phyloP scores from a whole-genome alignment of 2,888 invertebrate species.

The Polia nebulosa region DNA sequence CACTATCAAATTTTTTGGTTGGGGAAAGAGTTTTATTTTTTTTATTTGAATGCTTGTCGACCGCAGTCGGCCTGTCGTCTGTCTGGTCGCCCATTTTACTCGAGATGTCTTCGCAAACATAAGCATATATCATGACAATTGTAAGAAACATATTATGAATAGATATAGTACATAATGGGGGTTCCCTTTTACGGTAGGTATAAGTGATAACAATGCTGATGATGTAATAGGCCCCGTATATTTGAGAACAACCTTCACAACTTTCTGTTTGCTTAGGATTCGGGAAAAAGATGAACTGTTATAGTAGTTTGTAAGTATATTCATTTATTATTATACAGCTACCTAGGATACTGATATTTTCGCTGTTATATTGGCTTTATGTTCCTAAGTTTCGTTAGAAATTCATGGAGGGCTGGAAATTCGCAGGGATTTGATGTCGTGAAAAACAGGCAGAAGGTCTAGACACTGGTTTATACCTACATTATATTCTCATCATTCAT shows the following conservation, averaged over 20 bases:
- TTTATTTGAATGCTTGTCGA: background rate
- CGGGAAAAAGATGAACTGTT: constrained; percentile 18
- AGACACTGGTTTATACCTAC: too few relatives aligned
- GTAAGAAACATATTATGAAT: constrained; percentile 29
- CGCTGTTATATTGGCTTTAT: background rate
- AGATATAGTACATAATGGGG: constrained; percentile 10
- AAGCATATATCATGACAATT: constrained; percentile 50
- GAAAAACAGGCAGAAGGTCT: too few relatives aligned
- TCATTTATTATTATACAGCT: constrained; percentile 23
- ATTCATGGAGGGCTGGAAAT: too few relatives aligned
- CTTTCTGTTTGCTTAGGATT: constrained; percentile 48
- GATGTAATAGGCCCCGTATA: constrained; percentile 29
- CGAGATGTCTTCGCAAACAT: constrained; percentile 40
- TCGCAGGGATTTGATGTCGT: too few relatives aligned
- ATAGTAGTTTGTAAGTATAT: constrained; percentile 17
- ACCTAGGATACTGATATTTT: constrained; percentile 5
- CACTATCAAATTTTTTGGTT: too few relatives aligned
- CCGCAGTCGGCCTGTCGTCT: background rate
- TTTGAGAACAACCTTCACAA: constrained; percentile 29
- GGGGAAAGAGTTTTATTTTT: too few relatives aligned
- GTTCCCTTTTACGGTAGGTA: constrained; percentile 2
- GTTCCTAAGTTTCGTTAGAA: background rate
- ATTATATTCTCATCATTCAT: too few relatives aligned
- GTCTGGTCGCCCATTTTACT: background rate
- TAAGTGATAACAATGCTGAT: constrained; percentile 38